phyloP scores from a whole-genome alignment of 2,888 invertebrate genomes.

The Dryococelus australis region DNA sequence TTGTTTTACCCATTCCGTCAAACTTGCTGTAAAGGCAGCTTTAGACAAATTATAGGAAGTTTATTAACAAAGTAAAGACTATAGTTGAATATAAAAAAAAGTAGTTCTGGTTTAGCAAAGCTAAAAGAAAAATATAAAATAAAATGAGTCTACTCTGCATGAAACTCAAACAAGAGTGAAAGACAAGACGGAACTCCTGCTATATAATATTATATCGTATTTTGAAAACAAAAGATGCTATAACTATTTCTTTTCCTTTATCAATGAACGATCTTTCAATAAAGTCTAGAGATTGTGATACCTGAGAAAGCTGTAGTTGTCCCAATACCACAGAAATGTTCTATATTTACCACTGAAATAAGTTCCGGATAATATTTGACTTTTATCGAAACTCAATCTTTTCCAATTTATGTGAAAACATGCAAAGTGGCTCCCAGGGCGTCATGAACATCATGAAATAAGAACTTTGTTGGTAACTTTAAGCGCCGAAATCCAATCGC shows the following conservation, averaged over 20 bases:
- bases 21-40: neutral
- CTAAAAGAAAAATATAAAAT: neutral
- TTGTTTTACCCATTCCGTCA: neutral
- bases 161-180: neutral
- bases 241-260: neutral
- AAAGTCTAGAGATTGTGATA: neutral
- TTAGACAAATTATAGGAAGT: neutral
- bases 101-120: neutral
- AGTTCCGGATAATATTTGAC: neutral
- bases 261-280: neutral
- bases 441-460: neutral
- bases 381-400: neutral
- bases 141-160: neutral
- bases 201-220: neutral
- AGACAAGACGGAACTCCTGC: neutral
- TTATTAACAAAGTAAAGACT: neutral
- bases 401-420: neutral
- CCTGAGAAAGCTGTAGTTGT: neutral
- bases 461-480: neutral
- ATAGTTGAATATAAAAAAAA: slow-evolving; percentile 1
- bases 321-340: neutral
- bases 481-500: neutral
- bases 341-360: neutral
- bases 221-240: neutral
- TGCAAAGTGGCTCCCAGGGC: neutral